phyloP scores from a whole-genome alignment of 2,797 vertebrate genomes.

The Halcyon badia region DNA sequence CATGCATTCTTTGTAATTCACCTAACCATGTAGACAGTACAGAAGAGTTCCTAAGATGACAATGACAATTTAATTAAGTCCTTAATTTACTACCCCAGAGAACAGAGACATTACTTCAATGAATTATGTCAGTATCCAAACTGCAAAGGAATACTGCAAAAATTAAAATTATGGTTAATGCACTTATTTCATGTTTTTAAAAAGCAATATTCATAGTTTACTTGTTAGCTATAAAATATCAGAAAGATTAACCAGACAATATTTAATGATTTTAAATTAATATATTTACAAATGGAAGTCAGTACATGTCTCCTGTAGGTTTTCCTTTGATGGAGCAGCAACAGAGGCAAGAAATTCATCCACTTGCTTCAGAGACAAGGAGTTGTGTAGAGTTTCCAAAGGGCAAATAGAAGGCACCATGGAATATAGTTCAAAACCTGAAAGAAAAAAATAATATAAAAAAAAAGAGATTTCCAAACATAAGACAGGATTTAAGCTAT shows the following conservation, averaged over 20 bases:
- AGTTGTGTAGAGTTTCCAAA: constrained; percentile 92
- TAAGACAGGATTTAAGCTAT: constrained; percentile 24
- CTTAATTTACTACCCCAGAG: background rate
- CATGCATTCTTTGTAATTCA: background rate
- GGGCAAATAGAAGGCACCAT: constrained; percentile 94
- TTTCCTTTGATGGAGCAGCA: constrained; percentile 83
- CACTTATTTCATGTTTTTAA: accelerated
- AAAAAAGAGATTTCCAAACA: constrained; percentile 46
- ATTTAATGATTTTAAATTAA: constrained; percentile 2
- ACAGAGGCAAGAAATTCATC: constrained; percentile 90
- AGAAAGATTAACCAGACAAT: background rate
- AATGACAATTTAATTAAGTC: background rate
- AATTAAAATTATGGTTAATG: background rate
- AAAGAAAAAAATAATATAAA: constrained; percentile 47
- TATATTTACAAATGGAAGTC: constrained; percentile 68
- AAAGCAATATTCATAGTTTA: background rate
- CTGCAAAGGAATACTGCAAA: background rate
- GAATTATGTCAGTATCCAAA: background rate
- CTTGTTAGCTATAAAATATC: background rate
- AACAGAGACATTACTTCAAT: background rate
- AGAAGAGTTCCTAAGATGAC: background rate
- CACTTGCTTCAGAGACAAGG: constrained; percentile 91
- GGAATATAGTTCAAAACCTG: constrained; percentile 92
- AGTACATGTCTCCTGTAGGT: constrained; percentile 75
- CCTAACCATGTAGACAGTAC: background rate